Evolutionary conservation across 2,888 invertebrate genomes (phyloP).

Genomic region (Cheilosia soror): DNA sequence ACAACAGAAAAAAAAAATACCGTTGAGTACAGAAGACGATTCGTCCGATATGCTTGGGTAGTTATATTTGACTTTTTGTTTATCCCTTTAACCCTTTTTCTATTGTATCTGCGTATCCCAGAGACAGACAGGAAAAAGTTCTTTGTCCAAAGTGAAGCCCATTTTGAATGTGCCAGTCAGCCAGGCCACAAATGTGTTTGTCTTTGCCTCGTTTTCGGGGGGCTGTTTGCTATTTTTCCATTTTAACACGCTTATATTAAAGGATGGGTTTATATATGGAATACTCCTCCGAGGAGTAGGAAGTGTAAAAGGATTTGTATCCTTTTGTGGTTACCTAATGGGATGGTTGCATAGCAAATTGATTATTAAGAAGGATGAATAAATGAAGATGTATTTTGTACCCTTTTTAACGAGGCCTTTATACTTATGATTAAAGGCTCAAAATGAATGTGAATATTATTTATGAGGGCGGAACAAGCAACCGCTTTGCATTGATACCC

Average conservation of each 20-base stretch:
- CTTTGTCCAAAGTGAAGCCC: conserved; percentile 47
- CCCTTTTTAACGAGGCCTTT: background rate
- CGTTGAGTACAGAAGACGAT: conserved; percentile 56
- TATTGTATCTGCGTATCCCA: background rate
- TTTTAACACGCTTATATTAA: conserved; percentile 39
- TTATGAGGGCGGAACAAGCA: background rate
- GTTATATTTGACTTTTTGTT: conserved; percentile 57
- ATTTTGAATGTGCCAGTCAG: conserved; percentile 32
- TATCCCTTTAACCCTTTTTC: conserved; percentile 68
- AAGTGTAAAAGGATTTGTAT: conserved; percentile 37
- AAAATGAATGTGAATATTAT: background rate
- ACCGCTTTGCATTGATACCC: no score
- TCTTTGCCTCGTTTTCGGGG: conserved; percentile 38
- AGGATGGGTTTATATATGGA: conserved; percentile 24
- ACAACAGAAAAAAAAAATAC: conserved; percentile 2
- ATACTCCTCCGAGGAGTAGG: background rate
- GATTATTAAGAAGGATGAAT: conserved; percentile 30
- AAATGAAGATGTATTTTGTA: conserved; percentile 8
- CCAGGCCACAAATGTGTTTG: conserved; percentile 53
- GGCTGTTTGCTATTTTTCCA: conserved; percentile 43
- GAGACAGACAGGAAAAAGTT: background rate
- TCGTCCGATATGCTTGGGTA: conserved; percentile 68
- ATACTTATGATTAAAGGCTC: background rate
- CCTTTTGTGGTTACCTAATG: conserved; percentile 44
- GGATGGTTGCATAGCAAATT: conserved; percentile 31